Evolutionary conservation across 2,797 vertebrate species (phyloP), one percentile per base, ranked within the genome.

Genomic region (Argentina silus): DNA sequence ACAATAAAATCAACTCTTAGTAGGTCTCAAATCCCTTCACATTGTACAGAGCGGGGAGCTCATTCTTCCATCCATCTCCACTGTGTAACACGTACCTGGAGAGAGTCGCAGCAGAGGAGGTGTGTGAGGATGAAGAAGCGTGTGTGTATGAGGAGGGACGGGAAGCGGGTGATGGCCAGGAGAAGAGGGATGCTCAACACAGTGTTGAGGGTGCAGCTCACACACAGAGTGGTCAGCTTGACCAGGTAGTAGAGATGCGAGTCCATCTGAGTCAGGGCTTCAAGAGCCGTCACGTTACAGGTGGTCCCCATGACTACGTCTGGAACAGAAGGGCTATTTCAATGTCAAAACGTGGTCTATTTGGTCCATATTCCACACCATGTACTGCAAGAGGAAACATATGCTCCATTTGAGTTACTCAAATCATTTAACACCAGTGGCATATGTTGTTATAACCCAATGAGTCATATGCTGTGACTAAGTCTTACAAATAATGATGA

Each of bases 71-170:
- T 55, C 8, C 8, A 11, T 14, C 21, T 21, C 21, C 27, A 59
- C 15, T 11, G 23, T 12, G 8, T n/a, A 3, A 1, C 48, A 79
- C 75, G 6, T 42, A 69, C 68, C 63, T 81, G 82, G 15, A 87
- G 50, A 77, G 77, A 84, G 74, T 80, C 56, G n/a, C 83, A 85
- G 67, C 76, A 42, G 42, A 86, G 84, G 72, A 86, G 77, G 27
- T 86, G 78, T 27, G 63, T 44, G 42, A 87, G 79, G 67, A 86
- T 79, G 67, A 85, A 47, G 70, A 79, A 88, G 74, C 78, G 83
- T 57, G 83, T 63, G 44, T 86, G 81, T 42, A 64, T 59, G 21
- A 83, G 73, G 44, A 86, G 72, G 6, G 83, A 78, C 0, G 79
- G 87, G 0, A 77, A 42, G 15, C 69, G 61, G 0, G 7, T 5